A percentile compares a stretch with the other conserved stretches of the same genome.
phyloP scores from a whole-genome alignment of 2,888 invertebrate genomes.

The Diadromus collaris region DNA sequence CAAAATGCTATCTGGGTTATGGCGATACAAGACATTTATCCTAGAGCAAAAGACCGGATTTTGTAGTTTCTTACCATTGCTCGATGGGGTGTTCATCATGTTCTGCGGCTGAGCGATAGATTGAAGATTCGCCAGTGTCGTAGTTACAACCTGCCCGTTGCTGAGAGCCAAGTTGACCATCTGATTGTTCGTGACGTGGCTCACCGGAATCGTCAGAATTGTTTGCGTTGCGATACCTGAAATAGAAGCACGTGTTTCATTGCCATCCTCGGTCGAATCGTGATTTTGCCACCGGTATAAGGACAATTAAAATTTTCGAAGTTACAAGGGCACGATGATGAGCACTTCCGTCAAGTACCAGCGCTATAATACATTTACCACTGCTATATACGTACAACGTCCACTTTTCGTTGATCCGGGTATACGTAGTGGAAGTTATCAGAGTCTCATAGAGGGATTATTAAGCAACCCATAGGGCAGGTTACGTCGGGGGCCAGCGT shows the following conservation, averaged over 20 bases:
- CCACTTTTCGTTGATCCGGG: conserved; percentile 63
- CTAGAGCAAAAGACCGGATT: neutral
- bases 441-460: conserved; percentile 78
- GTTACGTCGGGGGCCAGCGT: conserved; percentile 78
- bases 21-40: neutral
- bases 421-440: conserved; percentile 76
- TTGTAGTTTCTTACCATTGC: conserved; percentile 77
- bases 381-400: conserved; percentile 54
- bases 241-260: conserved; percentile 58
- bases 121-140: conserved; percentile 90
- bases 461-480: conserved; percentile 79
- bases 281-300: neutral
- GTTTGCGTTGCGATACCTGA: conserved; percentile 97
- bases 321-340: conserved; percentile 19
- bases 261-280: neutral
- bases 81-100: conserved; percentile 82
- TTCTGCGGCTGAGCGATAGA: conserved; percentile 89
- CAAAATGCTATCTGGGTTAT: no score
- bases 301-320: conserved; percentile 16
- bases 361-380: conserved; percentile 29
- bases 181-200: conserved; percentile 89
- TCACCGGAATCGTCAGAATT: conserved; percentile 96
- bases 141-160: conserved; percentile 93
- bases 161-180: conserved; percentile 91
- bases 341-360: conserved; percentile 42